A percentile compares a stretch with the other conserved stretches of the same genome.
Evolutionary conservation across 1,140 invertebrate genomes (phyloP).

Genomic region (Bicyclus anynana): DNA sequence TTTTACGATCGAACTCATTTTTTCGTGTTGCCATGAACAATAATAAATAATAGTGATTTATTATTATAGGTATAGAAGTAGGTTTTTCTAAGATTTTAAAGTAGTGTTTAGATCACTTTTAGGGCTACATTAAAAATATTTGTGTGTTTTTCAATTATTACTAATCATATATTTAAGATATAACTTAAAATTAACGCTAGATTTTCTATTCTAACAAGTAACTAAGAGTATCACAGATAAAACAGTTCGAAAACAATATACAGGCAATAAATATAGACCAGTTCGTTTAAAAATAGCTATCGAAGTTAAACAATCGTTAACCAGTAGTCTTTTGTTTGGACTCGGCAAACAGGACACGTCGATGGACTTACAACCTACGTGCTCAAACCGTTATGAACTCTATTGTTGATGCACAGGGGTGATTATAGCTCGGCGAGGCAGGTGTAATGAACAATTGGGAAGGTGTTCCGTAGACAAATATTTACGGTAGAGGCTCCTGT

Average conservation of each 20-base stretch:
- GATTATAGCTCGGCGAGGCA: conserved; percentile 12
- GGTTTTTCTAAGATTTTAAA: not conserved
- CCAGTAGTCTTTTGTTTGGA: conserved; percentile 37
- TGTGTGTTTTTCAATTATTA: too few species aligned
- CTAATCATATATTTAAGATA: too few species aligned
- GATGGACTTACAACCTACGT: conserved; percentile 27
- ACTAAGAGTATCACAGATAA: not conserved
- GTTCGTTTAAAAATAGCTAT: conserved; percentile 46
- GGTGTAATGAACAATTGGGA: conserved; percentile 29
- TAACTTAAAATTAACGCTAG: too few species aligned
- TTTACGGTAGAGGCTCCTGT: conserved; percentile 37
- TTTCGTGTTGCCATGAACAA: not conserved
- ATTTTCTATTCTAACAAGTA: not conserved
- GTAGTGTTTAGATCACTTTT: not conserved
- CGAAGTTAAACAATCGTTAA: conserved; percentile 49
- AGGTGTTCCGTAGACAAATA: conserved; percentile 37
- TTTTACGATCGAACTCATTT: not conserved
- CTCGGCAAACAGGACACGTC: conserved; percentile 37
- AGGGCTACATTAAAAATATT: not conserved
- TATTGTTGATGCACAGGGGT: conserved; percentile 11
- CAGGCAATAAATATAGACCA: conserved; percentile 32
- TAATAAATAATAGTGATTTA: not conserved
- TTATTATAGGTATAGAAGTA: not conserved
- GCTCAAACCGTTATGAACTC: conserved; percentile 6
- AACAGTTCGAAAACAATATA: conserved; percentile 10